Evolutionary conservation across 1,140 invertebrate species (phyloP), one percentile per base, ranked within the genome.

Genomic region (Penaeus japonicus): DNA sequence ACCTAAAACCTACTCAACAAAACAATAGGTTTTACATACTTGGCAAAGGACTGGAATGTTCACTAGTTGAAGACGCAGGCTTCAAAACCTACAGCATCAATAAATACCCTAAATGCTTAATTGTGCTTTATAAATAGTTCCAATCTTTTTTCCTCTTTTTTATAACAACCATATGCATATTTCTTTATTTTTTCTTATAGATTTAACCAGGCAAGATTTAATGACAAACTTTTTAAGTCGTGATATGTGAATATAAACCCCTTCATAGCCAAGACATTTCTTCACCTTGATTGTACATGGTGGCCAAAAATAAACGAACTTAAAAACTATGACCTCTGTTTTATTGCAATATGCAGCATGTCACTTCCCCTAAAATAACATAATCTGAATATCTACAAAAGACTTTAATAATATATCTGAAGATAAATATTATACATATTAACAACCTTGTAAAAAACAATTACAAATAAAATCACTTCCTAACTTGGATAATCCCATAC

Each of bases 391-490:
- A 47, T 47, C 47, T 47, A 47, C 47, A 47, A 47, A 47, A 47
- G 47, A 47, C 47, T 47, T 47, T 47, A 15, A 47, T 47, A 47
- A 47, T 47, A 47, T 47, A 47, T 47, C 47, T 47, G 47, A 47
- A 47, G 47, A 32, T 47, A 73, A 70, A 84, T 84, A 73, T 70
- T 84, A 73, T 84, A 84, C 83, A 84, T 73, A 73, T 84, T 73
- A 73, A 84, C 83, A 84, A 75, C 83, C 65, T 84, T 75, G 35
- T 55, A 84, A 22, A 73, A 47, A 75, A 54, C 54, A 73, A 82
- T 35, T 20, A 47, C 47, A 84, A 75, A 39, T 75, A 84, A 84
- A 62, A 75, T 73, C 27, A 54, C 75, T 20, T 84, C 30, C 24
- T 27, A 62, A 53, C 20, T 27, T n/a, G 59, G 35, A 62, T 27